These are phyloP conservation scores for Sorex araneus DNA, from an alignment of 2,113 vertebrate genomes.

Conservation along the genomic window DNA sequence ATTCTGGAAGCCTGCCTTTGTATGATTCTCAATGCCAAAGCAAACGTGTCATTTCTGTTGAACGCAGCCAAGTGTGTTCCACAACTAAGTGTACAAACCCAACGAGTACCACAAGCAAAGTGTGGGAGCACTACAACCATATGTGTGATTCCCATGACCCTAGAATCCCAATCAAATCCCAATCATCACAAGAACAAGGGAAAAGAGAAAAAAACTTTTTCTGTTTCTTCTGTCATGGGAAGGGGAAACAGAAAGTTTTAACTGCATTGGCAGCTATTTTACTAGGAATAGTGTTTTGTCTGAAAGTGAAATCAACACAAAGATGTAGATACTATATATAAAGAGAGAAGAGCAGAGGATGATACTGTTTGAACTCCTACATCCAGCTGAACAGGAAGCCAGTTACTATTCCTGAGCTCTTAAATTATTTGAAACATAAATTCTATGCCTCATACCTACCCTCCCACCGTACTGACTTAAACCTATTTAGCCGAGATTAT, in stretches of 20 bases:
- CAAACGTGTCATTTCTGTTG: too few species aligned
- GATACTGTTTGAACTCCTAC: background rate
- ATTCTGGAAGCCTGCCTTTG: too few species aligned
- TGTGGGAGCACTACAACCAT: too few species aligned
- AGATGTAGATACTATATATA: fast-evolving
- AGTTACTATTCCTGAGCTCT: background rate
- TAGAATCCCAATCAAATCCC: too few species aligned
- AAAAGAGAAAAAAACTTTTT: background rate
- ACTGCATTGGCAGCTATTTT: background rate
- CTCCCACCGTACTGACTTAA: background rate
- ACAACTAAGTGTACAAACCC: too few species aligned
- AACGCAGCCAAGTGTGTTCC: too few species aligned
- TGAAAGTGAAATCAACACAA: background rate
- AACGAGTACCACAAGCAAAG: too few species aligned
- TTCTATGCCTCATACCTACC: background rate
- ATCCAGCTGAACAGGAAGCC: background rate
- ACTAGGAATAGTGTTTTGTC: background rate
- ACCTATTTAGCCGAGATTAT: constrained; percentile 41
- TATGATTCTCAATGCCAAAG: too few species aligned
- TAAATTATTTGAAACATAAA: constrained; percentile 19
- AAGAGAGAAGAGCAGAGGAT: background rate
- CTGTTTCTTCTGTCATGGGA: background rate
- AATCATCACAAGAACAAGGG: too few species aligned
- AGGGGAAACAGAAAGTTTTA: background rate
- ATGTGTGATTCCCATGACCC: too few species aligned